Base-by-base conservation (phyloP, 2,888 invertebrate genomes). In the Philereme vetulata region DNA sequence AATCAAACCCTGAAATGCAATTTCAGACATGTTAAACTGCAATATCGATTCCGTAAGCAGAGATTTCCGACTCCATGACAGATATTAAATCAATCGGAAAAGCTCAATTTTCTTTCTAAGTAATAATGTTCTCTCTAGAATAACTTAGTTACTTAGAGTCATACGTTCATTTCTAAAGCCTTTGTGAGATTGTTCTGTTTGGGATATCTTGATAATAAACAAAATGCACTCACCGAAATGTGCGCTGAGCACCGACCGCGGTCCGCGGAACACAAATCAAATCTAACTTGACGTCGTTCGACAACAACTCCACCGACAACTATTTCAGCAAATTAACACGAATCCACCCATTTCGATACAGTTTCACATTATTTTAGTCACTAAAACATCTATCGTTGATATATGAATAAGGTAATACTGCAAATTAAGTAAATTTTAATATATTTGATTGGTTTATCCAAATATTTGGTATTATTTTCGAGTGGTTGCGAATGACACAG, bases 51-150 rank as follows among this genome's bases (percentile, higher is more conserved):
- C 43, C 10, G 2, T 4, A 36, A 10, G 34, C 43, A 35, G 36
- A 49, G 45, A 21, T 44, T 44, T 43, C 58, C 8, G n/a, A n/a
- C 52, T 58, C 48, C 48, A 52, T 44, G 38, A 50, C 43, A 44
- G n/a, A 47, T n/a, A 46, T 38, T 11, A 21, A 34, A 55, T 36
- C 5, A 36, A 21, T 21, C 21, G 21, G 21, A 21, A 21, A 21
- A 21, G 21, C 21, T 21, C 21, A 21, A 21, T 21, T 21, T 21
- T 21, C 21, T 21, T 21, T 21, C 21, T 21, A 21, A 21, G 21
- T 21, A 21, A 21, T 21, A 21, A 21, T 21, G 21, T 21, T 21
- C 21, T 21, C 21, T 21, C 21, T 21, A 21, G 21, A 21, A 21
- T 21, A 21, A 21, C 21, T 21, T n/a, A n/a, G n/a, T n/a, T 21